Evolutionary conservation across 2,797 vertebrate species (phyloP), one percentile per base, ranked within the genome.

Genomic region (Bufotes viridis): DNA sequence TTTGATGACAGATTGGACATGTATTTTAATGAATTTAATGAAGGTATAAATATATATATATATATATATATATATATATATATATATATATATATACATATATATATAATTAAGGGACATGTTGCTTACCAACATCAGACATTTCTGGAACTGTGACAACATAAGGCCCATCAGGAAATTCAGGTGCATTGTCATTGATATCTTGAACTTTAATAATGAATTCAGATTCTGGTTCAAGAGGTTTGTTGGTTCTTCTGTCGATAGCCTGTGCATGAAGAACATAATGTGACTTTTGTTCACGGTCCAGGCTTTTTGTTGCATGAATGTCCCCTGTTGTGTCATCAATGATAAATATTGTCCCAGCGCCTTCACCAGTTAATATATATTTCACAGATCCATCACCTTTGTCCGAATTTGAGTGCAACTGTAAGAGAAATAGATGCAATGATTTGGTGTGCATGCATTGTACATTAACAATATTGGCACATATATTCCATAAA

Each of bases 171-270:
- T 99, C 96, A 49, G 97, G 97, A 93, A 99, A 99, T 93, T 96
- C 97, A n/a, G 98, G 98, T 2, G 98, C 98, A 7, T 99, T 99
- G 94, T 99, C 98, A 1, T 99, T 99, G 95, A 99, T 99, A 91
- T 99, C 98, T 91, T 99, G 98, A 1, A 99, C 98, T 95, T 99
- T 99, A 94, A 99, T 99, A 93, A 99, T 99, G 91, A 99, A 99
- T 91, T 99, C 98, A 0, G 98, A 99, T 93, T 98, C 97, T 8
- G 98, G 98, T 91, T 99, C 98, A 0, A 99, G 96, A 12, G 98
- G 97, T 89, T 97, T 98, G 93, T 98, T 96, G 65, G 97, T 98
- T 93, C 98, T 91, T 90, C 97, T 96, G 87, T 99, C 97, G 91
- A 99, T 95, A 84, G 98, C 98, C 92, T 99, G 98, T 4, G 98